Percentiles rank a stretch among this genome's conserved stretches.
phyloP scores from a whole-genome alignment of 2,797 vertebrate genomes.

The Mormyrops attenuatus region DNA sequence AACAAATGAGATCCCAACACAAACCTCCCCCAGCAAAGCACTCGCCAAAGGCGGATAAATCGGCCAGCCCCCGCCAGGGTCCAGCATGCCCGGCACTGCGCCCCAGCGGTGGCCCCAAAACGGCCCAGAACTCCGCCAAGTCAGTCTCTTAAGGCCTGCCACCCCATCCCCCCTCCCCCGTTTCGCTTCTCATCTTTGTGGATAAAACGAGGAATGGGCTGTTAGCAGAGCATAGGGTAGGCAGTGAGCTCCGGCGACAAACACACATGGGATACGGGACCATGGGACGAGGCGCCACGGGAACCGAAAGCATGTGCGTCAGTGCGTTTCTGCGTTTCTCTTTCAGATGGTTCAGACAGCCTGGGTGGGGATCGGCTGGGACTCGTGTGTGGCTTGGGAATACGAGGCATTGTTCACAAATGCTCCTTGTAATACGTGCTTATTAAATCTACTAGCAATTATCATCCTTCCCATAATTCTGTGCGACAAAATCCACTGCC shows the following conservation, averaged over 20 bases:
- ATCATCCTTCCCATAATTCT: neutral
- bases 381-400: neutral
- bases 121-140: slow-evolving; percentile 55
- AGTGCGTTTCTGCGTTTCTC: neutral
- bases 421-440: neutral
- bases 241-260: neutral
- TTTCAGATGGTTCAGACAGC: neutral
- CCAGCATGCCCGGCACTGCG: slow-evolving; percentile 34
- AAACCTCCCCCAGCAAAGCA: slow-evolving; percentile 52
- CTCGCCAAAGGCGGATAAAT: slow-evolving; percentile 62
- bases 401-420: neutral
- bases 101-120: slow-evolving; percentile 48
- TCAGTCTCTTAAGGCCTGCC: slow-evolving; percentile 50
- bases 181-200: slow-evolving; percentile 9
- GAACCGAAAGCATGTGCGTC: neutral
- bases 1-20: slow-evolving; percentile 60
- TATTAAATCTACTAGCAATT: neutral
- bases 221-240: neutral
- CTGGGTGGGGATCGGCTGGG: neutral
- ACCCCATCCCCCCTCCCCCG: slow-evolving; percentile 48
- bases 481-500: neutral
- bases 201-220: slow-evolving; percentile 47
- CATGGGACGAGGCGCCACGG: neutral
- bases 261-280: neutral
- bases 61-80: slow-evolving; percentile 51